phyloP scores from a whole-genome alignment of 2,888 invertebrate genomes.

The Spodoptera picta region DNA sequence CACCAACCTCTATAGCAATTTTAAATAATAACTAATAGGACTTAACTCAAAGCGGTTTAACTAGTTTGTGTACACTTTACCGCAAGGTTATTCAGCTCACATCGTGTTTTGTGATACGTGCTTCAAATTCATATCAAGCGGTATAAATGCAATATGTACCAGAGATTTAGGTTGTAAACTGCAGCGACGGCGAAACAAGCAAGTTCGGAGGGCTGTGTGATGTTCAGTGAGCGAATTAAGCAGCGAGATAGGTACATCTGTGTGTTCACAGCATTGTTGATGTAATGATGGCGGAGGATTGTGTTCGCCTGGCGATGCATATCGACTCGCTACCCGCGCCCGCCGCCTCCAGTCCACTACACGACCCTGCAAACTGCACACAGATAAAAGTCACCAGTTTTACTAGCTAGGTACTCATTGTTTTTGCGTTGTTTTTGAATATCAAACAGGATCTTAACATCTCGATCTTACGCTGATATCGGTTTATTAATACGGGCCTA shows the following conservation, averaged over 20 bases:
- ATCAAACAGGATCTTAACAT: too few relatives aligned
- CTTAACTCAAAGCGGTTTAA: too few relatives aligned
- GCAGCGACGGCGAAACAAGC: constrained; percentile 24
- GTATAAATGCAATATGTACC: constrained; percentile 15
- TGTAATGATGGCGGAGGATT: constrained; percentile 66
- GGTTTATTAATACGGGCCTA: too few relatives aligned
- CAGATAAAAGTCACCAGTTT: constrained; percentile 22
- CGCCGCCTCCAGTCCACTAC: constrained; percentile 11
- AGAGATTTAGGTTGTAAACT: constrained; percentile 10
- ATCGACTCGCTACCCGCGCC: constrained; percentile 52
- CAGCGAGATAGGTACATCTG: constrained; percentile 37
- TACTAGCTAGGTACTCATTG: constrained; percentile 5
- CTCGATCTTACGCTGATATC: too few relatives aligned
- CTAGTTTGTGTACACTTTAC: too few relatives aligned
- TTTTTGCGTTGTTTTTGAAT: constrained; percentile 23
- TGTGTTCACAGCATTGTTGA: constrained; percentile 60
- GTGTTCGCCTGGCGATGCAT: constrained; percentile 67
- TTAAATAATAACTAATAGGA: too few relatives aligned
- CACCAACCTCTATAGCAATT: too few relatives aligned
- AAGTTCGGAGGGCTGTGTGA: constrained; percentile 42
- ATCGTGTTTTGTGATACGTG: constrained; percentile 12
- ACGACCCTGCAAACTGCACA: constrained; percentile 1
- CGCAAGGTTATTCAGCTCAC: neutral
- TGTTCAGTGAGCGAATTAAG: constrained; percentile 54
- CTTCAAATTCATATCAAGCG: constrained; percentile 25